Base-by-base conservation (phyloP, 2,888 invertebrate species). In the Mesorhabditis spiculigera region DNA sequence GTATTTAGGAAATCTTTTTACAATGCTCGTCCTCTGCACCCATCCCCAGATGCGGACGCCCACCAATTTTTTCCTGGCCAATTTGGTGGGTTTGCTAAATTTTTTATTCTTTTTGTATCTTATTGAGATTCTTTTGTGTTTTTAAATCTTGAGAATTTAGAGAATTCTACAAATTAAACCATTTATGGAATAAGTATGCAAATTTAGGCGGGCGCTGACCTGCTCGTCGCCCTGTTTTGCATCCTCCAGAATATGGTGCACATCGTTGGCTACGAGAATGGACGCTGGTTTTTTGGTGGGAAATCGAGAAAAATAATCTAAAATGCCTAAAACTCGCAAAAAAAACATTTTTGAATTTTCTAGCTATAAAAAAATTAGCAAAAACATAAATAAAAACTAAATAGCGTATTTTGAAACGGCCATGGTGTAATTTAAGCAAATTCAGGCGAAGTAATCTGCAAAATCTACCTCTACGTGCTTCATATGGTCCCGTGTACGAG, bases 181-280 rank as follows among this genome's bases (percentile, higher is more conserved):
- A 28, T 28, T 28, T 28, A 28, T 28, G 1, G 28, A 28, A 28
- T 28, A 28, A 28, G 1, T 28, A 28, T 28, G 28, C 28, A 28
- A 28, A n/a, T 50, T 50, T 50, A 50, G 58, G 94, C 94, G 0
- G 91, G 93, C 68, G 94, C 94, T 4, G 94, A 94, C 87, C 90
- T 94, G 79, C 93, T 93, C 84, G 94, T 94, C n/a, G 93, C 93
- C 6, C 90, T 93, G 68, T 94, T 94, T 87, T 94, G 94, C 87
- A 92, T 94, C 70, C 92, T 93, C 86, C 94, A 94, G 86, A 94
- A 93, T 86, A 89, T 94, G 80, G 91, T 91, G 65, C 92, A 92
- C 79, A 92, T 93, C 87, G 89, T 93, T 70, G 89, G 87, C 65
- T 73, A 76, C 43, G 76, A 78, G 44, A 74, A 92, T 65, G 81